A percentile compares a stretch with the other conserved stretches of the same genome.
Evolutionary conservation across 2,113 vertebrate species (phyloP).

Genomic region (Caranx ignobilis): DNA sequence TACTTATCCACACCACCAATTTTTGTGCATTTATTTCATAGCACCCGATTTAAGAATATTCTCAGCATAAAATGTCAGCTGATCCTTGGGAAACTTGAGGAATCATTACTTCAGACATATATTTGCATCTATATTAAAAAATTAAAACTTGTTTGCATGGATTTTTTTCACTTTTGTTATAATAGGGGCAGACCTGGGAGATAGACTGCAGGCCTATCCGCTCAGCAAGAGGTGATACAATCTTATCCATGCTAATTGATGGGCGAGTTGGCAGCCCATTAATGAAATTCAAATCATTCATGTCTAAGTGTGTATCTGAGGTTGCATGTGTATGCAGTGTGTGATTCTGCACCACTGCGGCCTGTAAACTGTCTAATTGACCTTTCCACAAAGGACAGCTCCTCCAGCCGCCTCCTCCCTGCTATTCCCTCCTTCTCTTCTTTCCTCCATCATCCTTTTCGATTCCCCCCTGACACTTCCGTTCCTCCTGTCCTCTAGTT

Average conservation of each 20-base stretch:
- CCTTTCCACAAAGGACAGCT: slow-evolving; percentile 70
- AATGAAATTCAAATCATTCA: slow-evolving; percentile 61
- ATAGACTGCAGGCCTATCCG: slow-evolving; percentile 21
- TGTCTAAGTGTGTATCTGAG: slow-evolving; percentile 27
- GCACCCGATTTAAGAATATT: neutral
- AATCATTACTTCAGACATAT: neutral
- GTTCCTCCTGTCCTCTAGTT: slow-evolving; percentile 13
- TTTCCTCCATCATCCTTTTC: slow-evolving; percentile 40
- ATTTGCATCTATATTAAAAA: neutral
- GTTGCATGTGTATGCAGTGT: slow-evolving; percentile 33
- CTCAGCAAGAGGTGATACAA: slow-evolving; percentile 29
- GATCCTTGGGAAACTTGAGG: neutral
- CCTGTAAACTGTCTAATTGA: slow-evolving; percentile 73
- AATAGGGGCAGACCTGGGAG: neutral
- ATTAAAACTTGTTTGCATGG: neutral
- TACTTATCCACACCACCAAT: neutral
- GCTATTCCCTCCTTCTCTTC: slow-evolving; percentile 45
- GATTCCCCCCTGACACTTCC: slow-evolving; percentile 17
- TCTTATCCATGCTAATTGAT: slow-evolving; percentile 50
- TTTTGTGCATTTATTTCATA: neutral
- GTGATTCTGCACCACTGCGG: slow-evolving; percentile 25
- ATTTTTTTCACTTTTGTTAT: neutral
- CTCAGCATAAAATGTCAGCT: neutral
- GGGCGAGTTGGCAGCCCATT: slow-evolving; percentile 26
- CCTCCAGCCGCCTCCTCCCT: slow-evolving; percentile 33